Base-by-base conservation (phyloP, 2,888 invertebrate species). In the Lutraria lutraria region DNA sequence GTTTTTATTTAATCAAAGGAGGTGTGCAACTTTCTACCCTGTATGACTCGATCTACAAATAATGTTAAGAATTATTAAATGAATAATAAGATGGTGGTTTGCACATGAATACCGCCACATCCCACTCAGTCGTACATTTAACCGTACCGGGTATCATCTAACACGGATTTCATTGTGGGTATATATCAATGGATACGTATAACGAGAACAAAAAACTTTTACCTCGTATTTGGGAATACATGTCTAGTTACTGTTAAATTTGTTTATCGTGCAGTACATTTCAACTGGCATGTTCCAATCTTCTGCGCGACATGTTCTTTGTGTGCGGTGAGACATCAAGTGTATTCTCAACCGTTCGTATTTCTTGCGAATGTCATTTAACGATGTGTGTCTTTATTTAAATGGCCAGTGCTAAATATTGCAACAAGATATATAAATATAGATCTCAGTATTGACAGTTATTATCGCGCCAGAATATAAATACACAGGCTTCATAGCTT, bases 41-140 rank as follows among this genome's bases (percentile, higher is more conserved):
- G n/a, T 68, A 68, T 68, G 63, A 68, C 63, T 68, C n/a, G 63
- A 68, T 68, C 25, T 25, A n/a, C 63, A 68, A 68, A 25, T 68
- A 68, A 19, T 68, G 10, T 25, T 25, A 25, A 25, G 63, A 68
- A 68, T 68, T 56, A 56, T 68, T 56, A 56, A 3, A 25, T 68
- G 63, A 12, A n/a, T 68, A 68, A 25, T 25, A 25, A 25, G 63
- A 8, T n/a, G 25, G 25, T 25, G 63, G 13, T 25, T 25, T 56
- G 15, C 56, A 56, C 19, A 43, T 43, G 2, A 43, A 56, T 19
- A 56, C 13, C 4, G 25, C 25, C 25, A 4, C 12, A 63, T 68
- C 25, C 63, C n/a, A 12, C n/a, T 25, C 4, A 13, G 0, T 6
- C 25, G 12, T 25, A 12, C 63, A 25, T n/a, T 25, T 25, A 68